Base-by-base conservation (phyloP, 2,797 vertebrate species). In the Melopsittacus undulatus region DNA sequence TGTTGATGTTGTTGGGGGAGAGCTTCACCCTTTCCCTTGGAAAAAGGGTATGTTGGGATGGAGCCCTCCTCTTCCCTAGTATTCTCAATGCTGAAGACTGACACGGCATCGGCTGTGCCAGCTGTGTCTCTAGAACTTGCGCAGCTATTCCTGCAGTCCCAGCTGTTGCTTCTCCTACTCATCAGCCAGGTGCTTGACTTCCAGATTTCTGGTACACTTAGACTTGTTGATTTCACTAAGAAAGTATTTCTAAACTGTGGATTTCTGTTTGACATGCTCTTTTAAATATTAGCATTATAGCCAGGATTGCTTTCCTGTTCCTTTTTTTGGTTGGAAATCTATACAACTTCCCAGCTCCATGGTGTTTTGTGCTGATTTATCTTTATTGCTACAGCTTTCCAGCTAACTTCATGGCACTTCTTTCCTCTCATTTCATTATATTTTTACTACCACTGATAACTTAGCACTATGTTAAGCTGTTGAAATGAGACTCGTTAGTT, bases 211-310 rank as follows among this genome's bases (percentile, higher is more conserved):
- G 78, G 34, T 77, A 24, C 13, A 6, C 26, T 88, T 88, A 49
- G 45, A 46, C 59, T 89, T 92, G 59, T 7, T 94, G 86, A 87
- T 90, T 89, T 87, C 62, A 42, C 52, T 27, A 30, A 64, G 62
- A 46, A 93, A 80, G 26, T 87, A 62, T 85, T 90, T 89, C 56
- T 86, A 76, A 87, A 76, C 83, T 62, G 6, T 62, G 45, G 19
- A 36, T 84, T 92, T 87, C 77, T 93, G 81, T 95, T 94, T 94
- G 68, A 49, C 61, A 72, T 77, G 34, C 22, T 84, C 61, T 75
- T 75, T 78, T 70, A 94, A 94, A 84, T 76, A 87, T 94, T 96
- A 38, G 46, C 13, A 4, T 79, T 90, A 49, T 18, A 86, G 40
- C 48, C 88, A 23, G 18, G 27, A 38, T 90, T 80, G 48, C 42